Evolutionary conservation across 1,140 invertebrate species (phyloP), one percentile per base, ranked within the genome.

Genomic region (Drosophila repletoides): DNA sequence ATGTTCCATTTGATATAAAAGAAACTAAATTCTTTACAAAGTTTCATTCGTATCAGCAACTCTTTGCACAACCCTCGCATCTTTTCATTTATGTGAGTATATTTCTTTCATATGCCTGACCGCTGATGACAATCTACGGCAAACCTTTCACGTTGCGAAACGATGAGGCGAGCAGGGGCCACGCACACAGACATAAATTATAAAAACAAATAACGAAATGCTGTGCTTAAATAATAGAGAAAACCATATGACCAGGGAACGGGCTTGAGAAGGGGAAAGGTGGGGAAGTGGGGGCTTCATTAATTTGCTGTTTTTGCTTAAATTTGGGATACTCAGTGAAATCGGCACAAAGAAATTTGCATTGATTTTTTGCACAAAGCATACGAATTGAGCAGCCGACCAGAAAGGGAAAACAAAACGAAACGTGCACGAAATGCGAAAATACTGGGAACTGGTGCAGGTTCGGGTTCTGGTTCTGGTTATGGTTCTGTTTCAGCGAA

Each of bases 121-220:
- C 28, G 15, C 29, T 59, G 48, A 55, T 64, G 51, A 56, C 52
- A 46, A 31, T 12, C 24, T 49, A 26, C 45, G 24, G 19, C 41
- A 38, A 59, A 38, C 22, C 33, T 59, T 31, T 33, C 34, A 65
- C 43, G 41, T 38, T 22, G 24, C 41, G 33, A 64, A 14, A 19
- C 33, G 15, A 9, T n/a, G 31, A 6, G 3, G 5, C 21, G 26
- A 17, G 19, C 2, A 45, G 22, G 19, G 43, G n/a, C n/a, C 12
- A 24, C 40, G 31, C 41, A 40, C 14, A 26, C 12, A 53, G 14
- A 26, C 51, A 53, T 63, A 46, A 68, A 69, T 69, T 64, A 55
- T 63, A 64, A 69, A 69, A 69, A 69, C 65, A 69, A 69, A 69
- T 63, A 69, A 64, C 9, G 49, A 36, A 51, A 45, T 51, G 31